phyloP scores from a whole-genome alignment of 2,797 vertebrate genomes.

The Xyrichtys novacula region DNA sequence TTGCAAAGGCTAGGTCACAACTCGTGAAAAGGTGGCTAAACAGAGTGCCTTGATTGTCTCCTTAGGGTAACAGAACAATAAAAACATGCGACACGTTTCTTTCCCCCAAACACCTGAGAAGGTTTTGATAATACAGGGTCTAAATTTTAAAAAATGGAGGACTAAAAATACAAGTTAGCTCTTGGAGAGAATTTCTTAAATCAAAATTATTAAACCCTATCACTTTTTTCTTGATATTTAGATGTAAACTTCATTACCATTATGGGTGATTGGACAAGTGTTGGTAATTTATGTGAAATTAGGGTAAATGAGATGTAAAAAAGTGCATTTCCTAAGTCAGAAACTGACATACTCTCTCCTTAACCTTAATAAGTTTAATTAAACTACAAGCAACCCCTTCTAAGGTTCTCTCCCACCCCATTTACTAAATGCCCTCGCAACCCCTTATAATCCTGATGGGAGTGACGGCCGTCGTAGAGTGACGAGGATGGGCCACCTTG shows the following conservation, averaged over 20 bases:
- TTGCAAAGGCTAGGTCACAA: slow-evolving; percentile 7
- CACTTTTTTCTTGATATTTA: no score
- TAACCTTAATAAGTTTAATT: slow-evolving; percentile 29
- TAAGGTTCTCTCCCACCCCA: slow-evolving; percentile 62
- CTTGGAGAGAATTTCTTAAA: background rate
- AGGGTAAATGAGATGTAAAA: slow-evolving; percentile 19
- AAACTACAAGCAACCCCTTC: slow-evolving; percentile 54
- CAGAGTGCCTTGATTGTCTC: background rate
- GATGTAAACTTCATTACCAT: background rate
- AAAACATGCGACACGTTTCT: background rate
- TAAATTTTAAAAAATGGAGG: background rate
- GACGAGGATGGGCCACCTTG: slow-evolving; percentile 99
- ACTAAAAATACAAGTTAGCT: slow-evolving; percentile 1
- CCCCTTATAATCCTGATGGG: slow-evolving; percentile 85
- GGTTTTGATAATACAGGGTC: background rate
- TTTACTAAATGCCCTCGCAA: slow-evolving; percentile 79
- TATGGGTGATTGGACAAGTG: slow-evolving; percentile 4
- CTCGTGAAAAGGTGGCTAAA: background rate
- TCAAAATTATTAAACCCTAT: no score
- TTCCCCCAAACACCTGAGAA: background rate
- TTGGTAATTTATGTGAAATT: background rate
- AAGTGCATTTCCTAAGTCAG: slow-evolving; percentile 18
- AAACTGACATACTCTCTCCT: slow-evolving; percentile 24
- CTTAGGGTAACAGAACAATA: slow-evolving; percentile 1
- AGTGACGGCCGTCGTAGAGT: slow-evolving; percentile 88